Percentiles rank a stretch among this genome's conserved stretches.
Evolutionary conservation across 2,113 vertebrate genomes (phyloP).

Genomic region (Todiramphus chloris): DNA sequence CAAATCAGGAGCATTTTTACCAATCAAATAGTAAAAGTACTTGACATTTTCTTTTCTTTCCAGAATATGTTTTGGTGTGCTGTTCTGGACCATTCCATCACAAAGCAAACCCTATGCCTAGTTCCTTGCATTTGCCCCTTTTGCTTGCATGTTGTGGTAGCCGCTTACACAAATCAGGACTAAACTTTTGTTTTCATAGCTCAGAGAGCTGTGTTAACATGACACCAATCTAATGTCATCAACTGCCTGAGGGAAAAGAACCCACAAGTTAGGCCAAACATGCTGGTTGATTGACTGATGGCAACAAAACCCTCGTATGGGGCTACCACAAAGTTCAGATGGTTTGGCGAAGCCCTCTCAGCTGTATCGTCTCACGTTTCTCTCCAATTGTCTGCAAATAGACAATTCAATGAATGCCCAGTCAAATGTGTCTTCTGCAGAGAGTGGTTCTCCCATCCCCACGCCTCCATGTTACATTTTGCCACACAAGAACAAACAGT

Average conservation of each 20-base stretch:
- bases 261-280: not conserved
- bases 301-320: not conserved
- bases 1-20: not conserved
- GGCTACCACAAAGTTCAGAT: not conserved
- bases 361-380: not conserved
- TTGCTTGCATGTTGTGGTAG: not conserved
- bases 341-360: constrained; percentile 3
- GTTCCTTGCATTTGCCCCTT: not conserved
- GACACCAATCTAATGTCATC: not conserved
- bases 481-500: constrained; percentile 10
- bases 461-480: not conserved
- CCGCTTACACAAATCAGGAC: not conserved
- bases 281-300: constrained; percentile 32
- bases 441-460: not conserved
- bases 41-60: not conserved
- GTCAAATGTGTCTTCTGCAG: not conserved
- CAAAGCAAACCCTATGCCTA: not conserved
- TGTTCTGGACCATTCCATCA: not conserved
- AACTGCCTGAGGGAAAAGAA: constrained; percentile 1
- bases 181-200: not conserved
- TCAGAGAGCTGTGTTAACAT: not conserved
- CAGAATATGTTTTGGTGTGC: not conserved
- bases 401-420: not conserved
- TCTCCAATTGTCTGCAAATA: not conserved
- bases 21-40: not conserved